A percentile compares a stretch with the other conserved stretches of the same genome.
Conservation (phyloP, 2,113 vertebrate species). For the Guaruba guarouba region DNA sequence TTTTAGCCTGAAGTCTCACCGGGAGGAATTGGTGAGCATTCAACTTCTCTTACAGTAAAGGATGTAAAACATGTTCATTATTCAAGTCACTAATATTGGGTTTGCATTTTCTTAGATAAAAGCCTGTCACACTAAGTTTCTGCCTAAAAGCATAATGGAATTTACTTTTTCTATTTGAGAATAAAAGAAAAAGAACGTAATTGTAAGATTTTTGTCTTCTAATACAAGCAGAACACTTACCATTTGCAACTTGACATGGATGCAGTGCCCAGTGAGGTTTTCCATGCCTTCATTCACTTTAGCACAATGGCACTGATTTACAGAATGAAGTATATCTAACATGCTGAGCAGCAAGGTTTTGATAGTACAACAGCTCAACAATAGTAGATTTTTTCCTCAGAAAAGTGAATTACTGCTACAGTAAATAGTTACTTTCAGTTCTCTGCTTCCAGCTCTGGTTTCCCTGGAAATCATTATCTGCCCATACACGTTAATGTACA, state of each 20-base stretch:
- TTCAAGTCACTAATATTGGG: background rate
- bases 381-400: background rate
- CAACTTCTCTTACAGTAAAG: background rate
- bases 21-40: background rate
- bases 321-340: background rate
- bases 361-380: background rate
- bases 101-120: background rate
- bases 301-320: background rate
- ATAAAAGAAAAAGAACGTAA: background rate
- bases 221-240: background rate
- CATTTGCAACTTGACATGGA: background rate
- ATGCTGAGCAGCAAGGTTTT: background rate
- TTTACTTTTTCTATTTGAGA: background rate
- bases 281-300: background rate
- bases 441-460: background rate
- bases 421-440: background rate
- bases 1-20: background rate
- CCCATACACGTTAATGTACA: background rate
- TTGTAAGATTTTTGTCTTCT: background rate
- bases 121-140: background rate
- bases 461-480: constrained; percentile 14
- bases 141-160: background rate
- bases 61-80: background rate
- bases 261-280: background rate
- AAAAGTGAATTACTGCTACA: background rate